phyloP scores from a whole-genome alignment of 1,140 invertebrate species.

The Rhyacophila brunnea region DNA sequence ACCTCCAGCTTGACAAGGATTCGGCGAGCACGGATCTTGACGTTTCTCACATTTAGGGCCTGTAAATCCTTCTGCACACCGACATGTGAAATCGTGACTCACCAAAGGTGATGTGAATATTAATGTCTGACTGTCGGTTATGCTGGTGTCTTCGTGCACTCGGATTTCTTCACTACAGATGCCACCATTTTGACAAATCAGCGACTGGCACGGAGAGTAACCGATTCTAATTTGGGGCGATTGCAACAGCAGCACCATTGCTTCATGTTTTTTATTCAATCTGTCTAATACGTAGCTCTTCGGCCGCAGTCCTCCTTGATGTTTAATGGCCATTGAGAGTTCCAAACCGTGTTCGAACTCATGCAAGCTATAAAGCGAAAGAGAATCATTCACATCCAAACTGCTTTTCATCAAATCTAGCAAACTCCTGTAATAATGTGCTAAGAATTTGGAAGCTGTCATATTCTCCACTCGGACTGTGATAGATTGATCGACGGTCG shows the following conservation, averaged over 20 bases:
- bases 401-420: constrained; percentile 67
- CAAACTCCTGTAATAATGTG: constrained; percentile 70
- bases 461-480: constrained; percentile 73
- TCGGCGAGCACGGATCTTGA: constrained; percentile 88
- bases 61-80: constrained; percentile 76
- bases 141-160: constrained; percentile 66
- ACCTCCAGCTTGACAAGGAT: constrained; percentile 79
- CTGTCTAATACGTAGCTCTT: constrained; percentile 63
- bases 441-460: constrained; percentile 71
- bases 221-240: constrained; percentile 58
- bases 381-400: constrained; percentile 61
- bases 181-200: constrained; percentile 74
- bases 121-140: constrained; percentile 73
- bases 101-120: constrained; percentile 80
- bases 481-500: constrained; percentile 79
- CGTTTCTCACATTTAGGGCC: constrained; percentile 77
- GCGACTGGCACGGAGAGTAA: constrained; percentile 70
- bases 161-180: constrained; percentile 71
- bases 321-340: constrained; percentile 66
- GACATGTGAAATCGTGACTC: constrained; percentile 73
- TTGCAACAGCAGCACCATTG: constrained; percentile 63
- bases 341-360: constrained; percentile 66
- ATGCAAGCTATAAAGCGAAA: constrained; percentile 73
- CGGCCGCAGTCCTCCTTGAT: constrained; percentile 56
- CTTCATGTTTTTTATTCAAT: constrained; percentile 61